Base-by-base conservation (phyloP, 2,113 vertebrate species). In the Turdus rufiventris region DNA sequence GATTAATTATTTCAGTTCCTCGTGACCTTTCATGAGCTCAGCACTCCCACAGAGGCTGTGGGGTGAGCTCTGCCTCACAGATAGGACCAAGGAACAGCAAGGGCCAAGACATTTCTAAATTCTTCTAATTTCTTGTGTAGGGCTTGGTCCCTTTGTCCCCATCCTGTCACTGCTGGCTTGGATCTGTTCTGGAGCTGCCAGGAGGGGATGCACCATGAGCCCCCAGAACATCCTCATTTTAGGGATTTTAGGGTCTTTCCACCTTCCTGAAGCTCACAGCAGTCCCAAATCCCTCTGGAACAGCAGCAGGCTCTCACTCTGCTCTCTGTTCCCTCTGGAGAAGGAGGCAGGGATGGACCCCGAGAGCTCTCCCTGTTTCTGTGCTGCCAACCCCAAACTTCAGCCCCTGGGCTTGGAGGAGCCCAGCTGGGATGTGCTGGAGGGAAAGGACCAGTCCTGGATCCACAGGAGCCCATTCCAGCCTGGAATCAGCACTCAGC, bases 11-110 rank as follows among this genome's bases (percentile, higher is more conserved):
- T 5, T 43, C 45, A 72, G 48, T 0, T 0, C 4, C 33, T 66
- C 0, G 0, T 25, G 57, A 23, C 43, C 51, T 67, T 33, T 33
- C 38, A 24, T 0, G 2, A n/a, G 28, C 48, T 54, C 65, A 51
- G 38, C 26, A 42, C 6, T 1, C 29, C 4, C 2, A 3, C 26
- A n/a, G 45, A 33, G 33, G 48, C 23, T 14, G 24, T 1, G 48
- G 26, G 17, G 3, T n/a, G 53, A 75, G 53, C 66, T 63, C 65
- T 58, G 43, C 33, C 53, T 36, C 60, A 57, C 50, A 57, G 31
- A 36, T 2, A 36, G 38, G 6, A 20, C 5, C 3, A 34, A 61
- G 28, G 80, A 76, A 28, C 12, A 57, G 21, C 40, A 68, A 66
- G 6, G 14, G 10, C 16, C 29, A 5, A 80, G 6, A 60, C 8